Evolutionary conservation across 1,140 invertebrate species (phyloP), one percentile per base, ranked within the genome.

Genomic region (Scaptodrosophila lebanonensis): DNA sequence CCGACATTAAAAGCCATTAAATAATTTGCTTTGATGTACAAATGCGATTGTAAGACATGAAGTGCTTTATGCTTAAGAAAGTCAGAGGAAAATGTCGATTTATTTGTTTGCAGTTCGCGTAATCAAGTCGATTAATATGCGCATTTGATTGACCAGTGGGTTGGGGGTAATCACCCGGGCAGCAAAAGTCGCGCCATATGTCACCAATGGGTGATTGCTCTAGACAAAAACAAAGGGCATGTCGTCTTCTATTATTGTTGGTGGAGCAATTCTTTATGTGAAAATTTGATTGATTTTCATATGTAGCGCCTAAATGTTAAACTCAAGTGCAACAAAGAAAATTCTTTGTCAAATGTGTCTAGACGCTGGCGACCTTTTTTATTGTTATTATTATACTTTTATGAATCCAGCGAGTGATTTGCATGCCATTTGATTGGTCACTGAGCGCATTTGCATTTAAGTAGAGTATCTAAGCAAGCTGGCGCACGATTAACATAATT

Each of bases 121-220:
- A 77, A 73, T 77, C 69, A 69, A 27, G 36, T 29, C 49, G 75
- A 62, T 82, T 82, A 82, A 72, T 79, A 73, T 57, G 68, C 64
- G 44, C 59, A 61, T 54, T 82, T 77, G 75, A 77, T 82, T 68
- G 73, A 77, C 73, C 64, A 48, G 32, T 42, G 12, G 27, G 9
- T 9, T 6, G 15, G 7, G 32, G 52, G 47, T 38, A 17, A 30
- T 8, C 18, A 32, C 43, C 20, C 7, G 9, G 9, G 52, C 9
- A 18, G 22, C 18, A 32, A 22, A 29, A 42, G 2, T 12, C 30
- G 18, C 38, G 38, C 32, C 53, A 42, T 15, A 45, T 50, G 39
- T 51, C 42, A 47, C 16, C 18, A n/a, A 8, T 13, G 47, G 25
- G 13, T 22, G 17, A 40, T 54, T 40, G 64, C 64, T 38, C 52